Base-by-base conservation (phyloP, 2,113 vertebrate genomes). In the Calypte anna region DNA sequence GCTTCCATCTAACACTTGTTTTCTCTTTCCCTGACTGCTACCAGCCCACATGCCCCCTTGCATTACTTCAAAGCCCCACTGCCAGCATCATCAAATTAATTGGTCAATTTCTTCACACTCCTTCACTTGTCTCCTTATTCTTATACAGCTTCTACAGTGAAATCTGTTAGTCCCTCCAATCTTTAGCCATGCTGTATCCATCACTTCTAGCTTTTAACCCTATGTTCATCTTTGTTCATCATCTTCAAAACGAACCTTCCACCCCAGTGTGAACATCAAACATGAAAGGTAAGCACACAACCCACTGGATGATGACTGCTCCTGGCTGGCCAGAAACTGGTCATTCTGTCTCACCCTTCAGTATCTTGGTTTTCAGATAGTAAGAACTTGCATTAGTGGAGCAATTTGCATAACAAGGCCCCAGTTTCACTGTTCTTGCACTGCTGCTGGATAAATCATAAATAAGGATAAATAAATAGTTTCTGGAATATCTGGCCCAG, bases 201-300 rank as follows among this genome's bases (percentile, higher is more conserved):
- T 21, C 33, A 72, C 28, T 55, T 43, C 20, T 48, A 68, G 4
- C 21, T 91, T 91, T 88, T 30, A 82, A 36, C 4, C 6, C 5
- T 8, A 18, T 1, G 1, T 33, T 67, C 27, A 61, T 14, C 31
- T 64, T 31, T 48, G 17, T 10, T 57, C 1, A 0, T 51, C 54
- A 38, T 36, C 44, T 44, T 63, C 33, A 76, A 80, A 58, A 2
- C 2, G 3, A 63, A 25, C 22, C 50, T 63, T 69, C 33, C 54
- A 27, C 46, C 2, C 8, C 1, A 61, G 8, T 0, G 7, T 18
- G 19, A 28, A 69, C 0, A 81, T 33, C 3, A 90, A 86, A 63
- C 22, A n/a, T 24, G 9, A 86, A 66, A 63, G 43, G 16, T 19
- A 69, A 53, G 27, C 22, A 61, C 33, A 8, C 4, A 3, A 43